Evolutionary conservation across 2,797 vertebrate species (phyloP).

Genomic region (Bovichtus variegatus): DNA sequence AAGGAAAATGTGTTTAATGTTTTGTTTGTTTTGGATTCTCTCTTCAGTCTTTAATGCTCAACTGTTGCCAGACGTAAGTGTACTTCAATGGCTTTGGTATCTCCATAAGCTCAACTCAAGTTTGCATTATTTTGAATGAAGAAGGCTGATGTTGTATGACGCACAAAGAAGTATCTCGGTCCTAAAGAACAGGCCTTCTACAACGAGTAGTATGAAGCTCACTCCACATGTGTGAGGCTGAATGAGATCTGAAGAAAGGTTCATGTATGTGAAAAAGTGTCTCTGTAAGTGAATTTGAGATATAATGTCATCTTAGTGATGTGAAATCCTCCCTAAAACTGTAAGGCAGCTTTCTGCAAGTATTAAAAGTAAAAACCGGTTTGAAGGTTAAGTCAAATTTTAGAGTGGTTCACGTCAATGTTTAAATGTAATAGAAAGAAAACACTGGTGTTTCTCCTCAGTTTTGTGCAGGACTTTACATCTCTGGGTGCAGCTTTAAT

Average conservation of each 20-base stretch:
- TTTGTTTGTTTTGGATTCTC: constrained; percentile 3
- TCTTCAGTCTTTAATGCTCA: not conserved
- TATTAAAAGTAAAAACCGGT: not conserved
- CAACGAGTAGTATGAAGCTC: not conserved
- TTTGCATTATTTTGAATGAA: constrained; percentile 29
- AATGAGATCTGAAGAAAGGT: constrained; percentile 22
- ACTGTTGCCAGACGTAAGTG: constrained; percentile 9
- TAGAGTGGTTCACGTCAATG: not conserved
- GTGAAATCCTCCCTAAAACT: constrained; percentile 29
- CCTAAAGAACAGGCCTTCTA: not conserved
- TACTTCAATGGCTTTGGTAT: constrained; percentile 7
- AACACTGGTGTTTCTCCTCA: not conserved
- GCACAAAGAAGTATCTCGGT: not conserved
- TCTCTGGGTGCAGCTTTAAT: constrained; percentile 28
- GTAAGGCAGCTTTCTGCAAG: constrained; percentile 4
- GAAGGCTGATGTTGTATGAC: constrained; percentile 10
- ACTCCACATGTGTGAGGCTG: not conserved
- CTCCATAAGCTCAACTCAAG: constrained; percentile 22
- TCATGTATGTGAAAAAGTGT: constrained; percentile 49
- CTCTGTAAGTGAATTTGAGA: constrained; percentile 36
- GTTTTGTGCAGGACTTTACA: constrained; percentile 29
- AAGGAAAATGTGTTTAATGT: constrained; percentile 23
- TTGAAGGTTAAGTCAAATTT: not conserved
- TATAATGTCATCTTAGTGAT: constrained; percentile 7
- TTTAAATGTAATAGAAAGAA: not conserved